Base-by-base conservation (phyloP, 2,797 vertebrate genomes). In the Catamblyrhynchus diadema region DNA sequence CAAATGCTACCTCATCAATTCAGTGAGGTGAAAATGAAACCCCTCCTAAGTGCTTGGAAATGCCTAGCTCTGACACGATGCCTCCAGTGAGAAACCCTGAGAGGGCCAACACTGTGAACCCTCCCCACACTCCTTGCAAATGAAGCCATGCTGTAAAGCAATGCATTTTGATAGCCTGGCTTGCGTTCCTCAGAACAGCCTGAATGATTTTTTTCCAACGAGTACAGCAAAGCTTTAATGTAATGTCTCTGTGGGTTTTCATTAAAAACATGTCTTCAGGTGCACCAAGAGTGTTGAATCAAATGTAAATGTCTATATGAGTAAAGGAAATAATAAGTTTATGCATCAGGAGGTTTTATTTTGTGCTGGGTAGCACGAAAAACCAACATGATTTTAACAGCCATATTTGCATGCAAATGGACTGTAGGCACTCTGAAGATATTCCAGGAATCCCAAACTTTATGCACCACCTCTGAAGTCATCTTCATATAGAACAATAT, bases 401-500 rank as follows among this genome's bases (percentile, higher is more conserved):
- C 47, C 65, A 59, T 95, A 94, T 96, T 96, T 97, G 97, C 75
- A 88, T 86, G 86, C n/a, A 94, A 88, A 96, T 95, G 51, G 82
- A 81, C 85, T 95, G 75, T 94, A 94, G 78, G 53, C 91, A 87
- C 60, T 67, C 33, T 86, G 84, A 95, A 91, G 86, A 88, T 89
- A 97, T 96, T 95, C 8, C 56, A 79, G 85, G 92, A 97, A 95
- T 93, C 85, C 81, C 91, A 94, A 84, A 93, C 35, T 95, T 91
- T 79, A 80, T 81, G 89, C 59, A 66, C 75, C 80, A 77, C 44
- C 81, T 93, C 92, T 91, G 89, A 90, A 95, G 71, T 90, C 39
- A 60, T 96, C 86, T 96, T 95, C 93, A 56, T 90, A 91, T 83
- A 91, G 90, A 96, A 95, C 94, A 88, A 72, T 90, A 95, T 97